Base-by-base conservation (phyloP, 2,888 invertebrate species). In the Leucophenga montana region DNA sequence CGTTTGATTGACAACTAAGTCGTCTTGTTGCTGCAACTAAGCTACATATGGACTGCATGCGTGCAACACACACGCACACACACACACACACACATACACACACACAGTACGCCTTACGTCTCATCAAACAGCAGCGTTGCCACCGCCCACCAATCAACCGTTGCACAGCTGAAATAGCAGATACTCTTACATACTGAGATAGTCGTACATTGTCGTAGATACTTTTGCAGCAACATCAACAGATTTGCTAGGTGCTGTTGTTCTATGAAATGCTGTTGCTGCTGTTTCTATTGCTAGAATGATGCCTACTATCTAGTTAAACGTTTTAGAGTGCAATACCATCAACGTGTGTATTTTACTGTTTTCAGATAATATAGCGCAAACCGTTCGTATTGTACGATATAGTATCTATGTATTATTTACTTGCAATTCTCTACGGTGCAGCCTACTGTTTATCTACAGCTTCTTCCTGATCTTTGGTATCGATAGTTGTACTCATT, bases 1-100 rank as follows among this genome's bases (percentile, higher is more conserved):
- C 85, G 80, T 75, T 80, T 85, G 86, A 85, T 85, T 85, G 85
- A 85, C 85, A 85, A 86, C 84, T 83, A 84, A 80, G 77, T 82
- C 71, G 66, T 73, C 54, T 64, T 46, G 39, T 39, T 39, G 39
- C 9, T 14, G 44, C 44, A 64, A 18, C 50, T 50, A 39, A 39
- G 46, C 62, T 64, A 48, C 62, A 64, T 64, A 64, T 64, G 46
- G 62, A 46, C 27, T 64, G 46, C 22, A 16, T 18, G 39, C 61
- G 39, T 39, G 39, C 39, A 39, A 39, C 39, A 27, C 4, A 27
- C 27, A 27, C 27, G 4, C 27, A 27, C 27, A 27, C 27, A 27
- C 27, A 27, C 27, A 27, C 27, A 27, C 27, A 27, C 27, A 27
- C 27, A 27, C 27, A n/a, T n/a, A 27, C 27, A 27, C 3, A 27